A percentile compares a stretch with the other conserved stretches of the same genome.
Conservation (phyloP, 2,797 vertebrate genomes). For the Linurgus olivaceus region DNA sequence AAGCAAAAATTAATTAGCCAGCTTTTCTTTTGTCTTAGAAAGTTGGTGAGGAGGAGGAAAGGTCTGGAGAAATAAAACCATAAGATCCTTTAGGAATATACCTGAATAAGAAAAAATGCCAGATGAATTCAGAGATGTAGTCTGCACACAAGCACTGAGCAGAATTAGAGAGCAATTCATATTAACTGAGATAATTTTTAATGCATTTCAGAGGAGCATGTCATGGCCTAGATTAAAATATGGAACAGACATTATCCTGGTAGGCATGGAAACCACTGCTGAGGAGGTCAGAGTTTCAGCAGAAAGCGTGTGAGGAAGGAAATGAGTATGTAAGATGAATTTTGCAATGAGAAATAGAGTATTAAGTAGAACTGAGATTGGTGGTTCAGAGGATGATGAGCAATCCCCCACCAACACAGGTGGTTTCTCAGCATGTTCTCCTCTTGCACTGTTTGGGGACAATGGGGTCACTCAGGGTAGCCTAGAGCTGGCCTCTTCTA, state of each 20-base stretch:
- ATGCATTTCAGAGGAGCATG: background rate
- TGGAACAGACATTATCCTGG: background rate
- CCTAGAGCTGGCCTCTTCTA: background rate
- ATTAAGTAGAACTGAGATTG: background rate
- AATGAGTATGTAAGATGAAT: background rate
- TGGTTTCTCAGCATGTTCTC: background rate
- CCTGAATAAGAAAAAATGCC: background rate
- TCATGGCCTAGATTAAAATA: background rate
- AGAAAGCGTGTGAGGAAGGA: background rate
- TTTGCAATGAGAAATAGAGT: background rate
- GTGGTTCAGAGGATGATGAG: background rate
- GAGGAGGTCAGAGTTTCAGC: background rate
- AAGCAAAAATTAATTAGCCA: background rate
- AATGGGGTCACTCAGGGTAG: background rate
- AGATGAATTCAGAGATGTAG: background rate
- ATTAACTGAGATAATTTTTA: background rate
- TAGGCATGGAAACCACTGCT: background rate
- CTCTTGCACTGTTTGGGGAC: accelerated
- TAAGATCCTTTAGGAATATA: background rate
- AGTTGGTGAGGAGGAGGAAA: background rate
- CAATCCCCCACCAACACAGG: accelerated
- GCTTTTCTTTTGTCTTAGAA: constrained; percentile 16
- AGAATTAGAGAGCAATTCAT: background rate
- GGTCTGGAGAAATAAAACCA: background rate
- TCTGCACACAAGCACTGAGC: background rate